Percentiles rank a stretch among this genome's conserved stretches.
Evolutionary conservation across 2,888 invertebrate species (phyloP).

Genomic region (Tiliacea aurago): DNA sequence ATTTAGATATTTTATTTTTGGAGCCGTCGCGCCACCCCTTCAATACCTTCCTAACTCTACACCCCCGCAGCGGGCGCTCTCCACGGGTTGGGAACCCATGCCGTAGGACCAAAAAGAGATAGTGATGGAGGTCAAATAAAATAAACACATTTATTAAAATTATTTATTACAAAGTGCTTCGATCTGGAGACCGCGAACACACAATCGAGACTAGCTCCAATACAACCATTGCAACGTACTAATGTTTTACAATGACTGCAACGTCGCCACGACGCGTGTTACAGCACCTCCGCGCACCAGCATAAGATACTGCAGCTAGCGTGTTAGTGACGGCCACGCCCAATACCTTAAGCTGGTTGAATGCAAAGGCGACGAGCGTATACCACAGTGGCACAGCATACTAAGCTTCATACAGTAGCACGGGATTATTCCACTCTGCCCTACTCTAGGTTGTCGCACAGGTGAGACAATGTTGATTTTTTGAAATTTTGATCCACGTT

Average conservation of each 20-base stretch:
- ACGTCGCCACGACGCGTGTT: neutral
- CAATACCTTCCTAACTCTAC: too few relatives aligned
- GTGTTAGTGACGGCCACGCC: neutral
- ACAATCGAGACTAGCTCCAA: slow-evolving; percentile 39
- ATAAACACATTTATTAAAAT: slow-evolving; percentile 72
- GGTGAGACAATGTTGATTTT: neutral
- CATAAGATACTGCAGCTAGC: neutral
- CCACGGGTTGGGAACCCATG: neutral
- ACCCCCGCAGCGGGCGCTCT: neutral
- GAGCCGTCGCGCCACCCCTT: too few relatives aligned
- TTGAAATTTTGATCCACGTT: too few relatives aligned
- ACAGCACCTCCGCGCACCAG: neutral
- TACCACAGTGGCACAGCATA: neutral
- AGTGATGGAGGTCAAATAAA: slow-evolving; percentile 36
- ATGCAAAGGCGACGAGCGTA: neutral
- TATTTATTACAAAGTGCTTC: slow-evolving; percentile 82
- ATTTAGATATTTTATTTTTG: too few relatives aligned
- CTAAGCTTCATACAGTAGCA: neutral
- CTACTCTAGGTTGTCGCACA: neutral
- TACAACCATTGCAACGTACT: slow-evolving; percentile 12
- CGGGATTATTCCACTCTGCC: neutral
- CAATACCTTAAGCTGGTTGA: neutral
- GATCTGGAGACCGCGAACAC: slow-evolving; percentile 51
- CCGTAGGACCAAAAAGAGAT: neutral
- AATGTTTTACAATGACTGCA: neutral